phyloP scores from a whole-genome alignment of 1,140 invertebrate species.

The Meteorus sp. region DNA sequence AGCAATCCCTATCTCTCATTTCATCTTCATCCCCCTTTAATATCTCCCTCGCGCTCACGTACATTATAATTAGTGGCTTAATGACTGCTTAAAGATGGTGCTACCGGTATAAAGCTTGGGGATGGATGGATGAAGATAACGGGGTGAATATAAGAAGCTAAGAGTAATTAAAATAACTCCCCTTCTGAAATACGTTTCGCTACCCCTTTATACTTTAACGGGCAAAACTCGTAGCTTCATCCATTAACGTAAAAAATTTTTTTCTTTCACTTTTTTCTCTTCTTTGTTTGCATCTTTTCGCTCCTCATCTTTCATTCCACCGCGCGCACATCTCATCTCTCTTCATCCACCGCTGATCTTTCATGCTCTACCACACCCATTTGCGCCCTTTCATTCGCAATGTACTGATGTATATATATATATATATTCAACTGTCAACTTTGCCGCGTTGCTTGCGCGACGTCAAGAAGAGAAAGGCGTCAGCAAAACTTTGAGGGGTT shows the following conservation, averaged over 20 bases:
- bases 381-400: no score
- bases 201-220: no score
- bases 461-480: slow-evolving; percentile 36
- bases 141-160: slow-evolving; percentile 37
- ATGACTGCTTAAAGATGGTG: slow-evolving; percentile 53
- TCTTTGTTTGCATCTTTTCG: slow-evolving; percentile 13
- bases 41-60: no score
- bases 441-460: no score
- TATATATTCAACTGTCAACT: no score
- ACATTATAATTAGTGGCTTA: slow-evolving; percentile 61
- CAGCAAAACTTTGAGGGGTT: slow-evolving; percentile 54
- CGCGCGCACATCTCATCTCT: slow-evolving; percentile 27
- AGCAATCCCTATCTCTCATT: slow-evolving; percentile 19
- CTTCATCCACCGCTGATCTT: slow-evolving; percentile 17
- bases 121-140: background rate
- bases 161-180: slow-evolving; percentile 57
- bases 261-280: background rate
- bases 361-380: no score
- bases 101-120: no score
- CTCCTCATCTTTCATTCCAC: slow-evolving; percentile 32
- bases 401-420: no score
- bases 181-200: no score
- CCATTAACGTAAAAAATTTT: no score
- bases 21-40: slow-evolving; percentile 30
- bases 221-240: no score